phyloP scores from a whole-genome alignment of 2,888 invertebrate genomes.

The Automeris io region DNA sequence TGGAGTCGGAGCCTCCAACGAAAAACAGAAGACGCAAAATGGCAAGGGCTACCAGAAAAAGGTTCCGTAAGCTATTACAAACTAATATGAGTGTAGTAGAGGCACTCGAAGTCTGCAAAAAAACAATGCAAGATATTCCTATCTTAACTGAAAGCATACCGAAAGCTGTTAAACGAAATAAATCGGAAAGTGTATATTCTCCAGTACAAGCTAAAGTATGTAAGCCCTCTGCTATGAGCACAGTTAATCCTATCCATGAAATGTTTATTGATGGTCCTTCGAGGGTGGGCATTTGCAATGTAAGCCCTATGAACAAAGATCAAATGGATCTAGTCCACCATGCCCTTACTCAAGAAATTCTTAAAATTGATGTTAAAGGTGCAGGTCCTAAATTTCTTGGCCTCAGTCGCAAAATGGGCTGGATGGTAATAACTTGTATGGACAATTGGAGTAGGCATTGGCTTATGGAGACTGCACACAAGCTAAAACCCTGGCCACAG shows the following conservation, averaged over 20 bases:
- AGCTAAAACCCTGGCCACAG: background rate
- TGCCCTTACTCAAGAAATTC: too few species aligned
- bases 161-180: background rate
- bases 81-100: too few species aligned
- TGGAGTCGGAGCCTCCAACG: too few species aligned
- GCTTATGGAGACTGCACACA: too few species aligned
- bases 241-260: background rate
- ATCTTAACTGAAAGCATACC: background rate
- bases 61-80: too few species aligned
- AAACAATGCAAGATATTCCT: background rate
- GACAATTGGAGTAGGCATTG: too few species aligned
- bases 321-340: too few species aligned
- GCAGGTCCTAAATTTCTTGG: background rate
- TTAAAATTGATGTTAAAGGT: background rate
- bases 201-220: background rate
- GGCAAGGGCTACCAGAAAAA: too few species aligned
- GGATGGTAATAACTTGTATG: background rate
- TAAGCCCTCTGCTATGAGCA: background rate
- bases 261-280: background rate
- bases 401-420: background rate
- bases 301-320: too few species aligned
- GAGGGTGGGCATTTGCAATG: background rate
- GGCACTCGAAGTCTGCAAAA: background rate
- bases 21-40: too few species aligned
- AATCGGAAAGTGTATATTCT: background rate